A percentile compares a stretch with the other conserved stretches of the same genome.
Conservation (phyloP, 2,797 vertebrate genomes). For the Chaenodraco wilsoni region DNA sequence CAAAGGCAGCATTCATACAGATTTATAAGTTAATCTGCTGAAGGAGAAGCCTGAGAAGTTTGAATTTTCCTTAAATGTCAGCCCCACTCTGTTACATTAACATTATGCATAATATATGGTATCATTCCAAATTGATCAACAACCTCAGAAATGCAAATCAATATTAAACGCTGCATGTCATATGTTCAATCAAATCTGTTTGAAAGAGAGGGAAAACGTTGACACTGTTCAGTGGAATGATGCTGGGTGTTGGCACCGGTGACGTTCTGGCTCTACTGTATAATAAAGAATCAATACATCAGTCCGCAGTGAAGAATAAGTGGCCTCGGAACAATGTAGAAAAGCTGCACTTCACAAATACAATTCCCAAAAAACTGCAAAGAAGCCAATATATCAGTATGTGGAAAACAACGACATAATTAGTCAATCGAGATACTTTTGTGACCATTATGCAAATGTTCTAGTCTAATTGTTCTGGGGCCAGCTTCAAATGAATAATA, state of each 20-base stretch:
- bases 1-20: constrained; percentile 48
- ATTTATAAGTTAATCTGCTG: constrained; percentile 29
- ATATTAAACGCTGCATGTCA: constrained; percentile 11
- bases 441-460: constrained; percentile 78
- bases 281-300: constrained; percentile 71
- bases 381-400: constrained; percentile 61
- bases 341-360: constrained; percentile 53
- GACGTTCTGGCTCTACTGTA: constrained; percentile 45
- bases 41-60: neutral
- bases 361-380: constrained; percentile 30
- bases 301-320: constrained; percentile 51
- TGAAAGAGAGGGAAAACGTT: constrained; percentile 59
- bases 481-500: constrained; percentile 78
- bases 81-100: constrained; percentile 1
- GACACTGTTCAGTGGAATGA: constrained; percentile 57
- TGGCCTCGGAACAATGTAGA: constrained; percentile 26
- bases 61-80: neutral
- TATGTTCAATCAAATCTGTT: no score
- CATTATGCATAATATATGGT: neutral
- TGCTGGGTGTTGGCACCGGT: constrained; percentile 60
- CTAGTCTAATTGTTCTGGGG: constrained; percentile 71
- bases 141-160: constrained; percentile 22
- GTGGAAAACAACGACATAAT: constrained; percentile 70
- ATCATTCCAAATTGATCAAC: constrained; percentile 2
- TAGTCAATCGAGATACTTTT: constrained; percentile 74